Evolutionary conservation across 2,797 vertebrate species (phyloP).

Genomic region (Enteromius treurensis): DNA sequence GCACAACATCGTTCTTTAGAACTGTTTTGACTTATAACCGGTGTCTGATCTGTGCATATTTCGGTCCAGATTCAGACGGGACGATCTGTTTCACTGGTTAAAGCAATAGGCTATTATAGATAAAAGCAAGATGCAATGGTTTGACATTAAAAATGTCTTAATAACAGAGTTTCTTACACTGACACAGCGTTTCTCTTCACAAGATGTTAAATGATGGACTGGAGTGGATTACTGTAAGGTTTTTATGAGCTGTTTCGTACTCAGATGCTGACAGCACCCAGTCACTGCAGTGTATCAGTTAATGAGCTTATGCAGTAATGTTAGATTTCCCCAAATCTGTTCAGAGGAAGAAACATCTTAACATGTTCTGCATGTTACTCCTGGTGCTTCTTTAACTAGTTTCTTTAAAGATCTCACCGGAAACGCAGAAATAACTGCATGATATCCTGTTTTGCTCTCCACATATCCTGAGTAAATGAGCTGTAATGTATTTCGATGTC

Average conservation of each 20-base stretch:
- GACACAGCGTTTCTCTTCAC: neutral
- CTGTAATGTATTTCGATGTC: neutral
- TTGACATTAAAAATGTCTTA: neutral
- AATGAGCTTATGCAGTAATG: neutral
- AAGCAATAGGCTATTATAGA: neutral
- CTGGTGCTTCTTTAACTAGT: neutral
- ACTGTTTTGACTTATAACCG: neutral
- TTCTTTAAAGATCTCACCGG: constrained; percentile 6
- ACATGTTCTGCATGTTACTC: neutral
- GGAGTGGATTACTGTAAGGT: neutral
- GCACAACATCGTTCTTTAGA: neutral
- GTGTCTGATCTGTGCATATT: neutral
- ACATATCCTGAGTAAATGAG: neutral
- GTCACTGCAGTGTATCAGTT: neutral
- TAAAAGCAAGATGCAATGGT: neutral
- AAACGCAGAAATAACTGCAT: neutral
- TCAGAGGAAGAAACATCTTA: neutral
- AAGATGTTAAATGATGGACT: neutral
- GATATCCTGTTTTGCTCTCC: neutral
- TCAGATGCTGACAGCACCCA: neutral
- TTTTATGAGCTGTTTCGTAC: neutral
- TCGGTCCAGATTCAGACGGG: neutral
- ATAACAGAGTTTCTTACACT: neutral
- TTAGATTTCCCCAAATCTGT: neutral
- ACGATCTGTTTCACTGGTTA: neutral